phyloP scores from a whole-genome alignment of 2,888 invertebrate species.

The Drosophila pseudotalamancana region DNA sequence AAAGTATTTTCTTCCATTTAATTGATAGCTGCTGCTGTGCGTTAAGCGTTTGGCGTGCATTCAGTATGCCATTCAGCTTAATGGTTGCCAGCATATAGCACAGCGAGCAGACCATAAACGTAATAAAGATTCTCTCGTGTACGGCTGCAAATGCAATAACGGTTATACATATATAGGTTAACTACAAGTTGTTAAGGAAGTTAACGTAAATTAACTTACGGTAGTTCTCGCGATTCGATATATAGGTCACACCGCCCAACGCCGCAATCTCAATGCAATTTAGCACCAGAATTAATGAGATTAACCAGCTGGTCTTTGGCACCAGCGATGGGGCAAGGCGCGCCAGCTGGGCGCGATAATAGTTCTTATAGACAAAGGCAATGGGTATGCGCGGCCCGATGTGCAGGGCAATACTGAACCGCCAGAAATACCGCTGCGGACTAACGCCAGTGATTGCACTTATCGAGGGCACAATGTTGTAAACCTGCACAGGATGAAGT shows the following conservation, averaged over 20 bases:
- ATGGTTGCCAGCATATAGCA: slow-evolving; percentile 92
- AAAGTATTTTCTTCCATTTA: slow-evolving; percentile 90
- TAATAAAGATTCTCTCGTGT: slow-evolving; percentile 95
- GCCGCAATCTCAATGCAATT: slow-evolving; percentile 93
- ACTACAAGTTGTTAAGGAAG: background rate
- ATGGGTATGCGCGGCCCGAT: slow-evolving; percentile 95
- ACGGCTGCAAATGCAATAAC: slow-evolving; percentile 88
- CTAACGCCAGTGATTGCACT: slow-evolving; percentile 97
- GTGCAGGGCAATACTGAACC: slow-evolving; percentile 95
- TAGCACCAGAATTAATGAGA: slow-evolving; percentile 91
- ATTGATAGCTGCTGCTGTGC: slow-evolving; percentile 85
- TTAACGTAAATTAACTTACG: slow-evolving; percentile 87
- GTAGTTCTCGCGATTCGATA: slow-evolving; percentile 97
- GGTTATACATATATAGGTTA: background rate
- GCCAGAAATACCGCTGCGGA: slow-evolving; percentile 96
- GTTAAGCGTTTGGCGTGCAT: slow-evolving; percentile 74
- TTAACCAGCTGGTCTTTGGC: slow-evolving; percentile 86
- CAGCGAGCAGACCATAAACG: slow-evolving; percentile 94
- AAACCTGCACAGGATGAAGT: slow-evolving; percentile 92
- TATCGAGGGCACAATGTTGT: slow-evolving; percentile 97
- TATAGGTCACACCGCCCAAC: slow-evolving; percentile 95
- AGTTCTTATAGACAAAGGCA: slow-evolving; percentile 93
- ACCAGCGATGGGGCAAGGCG: slow-evolving; percentile 69
- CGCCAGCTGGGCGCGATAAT: slow-evolving; percentile 87
- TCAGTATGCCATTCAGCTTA: slow-evolving; percentile 85